phyloP scores from a whole-genome alignment of 2,113 vertebrate genomes.

The Tragulus kanchil region DNA sequence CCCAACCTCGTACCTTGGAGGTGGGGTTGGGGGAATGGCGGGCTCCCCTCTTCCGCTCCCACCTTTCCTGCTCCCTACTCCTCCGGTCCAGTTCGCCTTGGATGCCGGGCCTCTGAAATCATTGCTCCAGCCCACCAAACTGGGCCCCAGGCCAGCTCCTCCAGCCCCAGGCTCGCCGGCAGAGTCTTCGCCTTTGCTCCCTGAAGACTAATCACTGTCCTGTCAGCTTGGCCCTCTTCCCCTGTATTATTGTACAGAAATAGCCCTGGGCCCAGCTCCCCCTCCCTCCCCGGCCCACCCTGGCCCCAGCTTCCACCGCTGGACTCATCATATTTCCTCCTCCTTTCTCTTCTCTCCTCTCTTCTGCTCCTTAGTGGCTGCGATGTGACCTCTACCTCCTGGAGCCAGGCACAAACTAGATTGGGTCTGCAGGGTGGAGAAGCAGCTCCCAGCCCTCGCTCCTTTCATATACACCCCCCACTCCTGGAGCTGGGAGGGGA shows the following conservation, averaged over 20 bases:
- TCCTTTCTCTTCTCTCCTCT: constrained; percentile 29
- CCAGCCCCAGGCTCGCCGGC: constrained; percentile 20
- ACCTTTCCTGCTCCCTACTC: constrained; percentile 64
- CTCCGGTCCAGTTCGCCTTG: neutral
- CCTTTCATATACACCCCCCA: rapidly evolving
- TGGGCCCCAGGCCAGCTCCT: constrained; percentile 59
- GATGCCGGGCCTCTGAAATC: constrained; percentile 81
- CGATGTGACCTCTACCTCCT: constrained; percentile 47
- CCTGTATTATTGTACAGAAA: constrained; percentile 82
- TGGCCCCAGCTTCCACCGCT: neutral
- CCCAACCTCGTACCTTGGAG: constrained; percentile 44
- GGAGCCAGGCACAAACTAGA: constrained; percentile 71
- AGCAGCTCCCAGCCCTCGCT: neutral
- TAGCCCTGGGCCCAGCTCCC: constrained; percentile 55
- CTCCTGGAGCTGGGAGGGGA: neutral
- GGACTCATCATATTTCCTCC: neutral
- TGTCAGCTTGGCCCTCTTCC: constrained; percentile 78
- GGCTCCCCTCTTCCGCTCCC: constrained; percentile 58
- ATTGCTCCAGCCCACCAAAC: constrained; percentile 67
- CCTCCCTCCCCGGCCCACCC: neutral
- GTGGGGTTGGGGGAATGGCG: neutral
- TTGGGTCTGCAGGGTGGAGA: neutral
- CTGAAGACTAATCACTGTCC: constrained; percentile 66
- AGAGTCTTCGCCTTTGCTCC: constrained; percentile 75
- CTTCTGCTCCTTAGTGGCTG: neutral